Evolutionary conservation across 2,797 vertebrate genomes (phyloP).

Genomic region (Ibycter americanus): DNA sequence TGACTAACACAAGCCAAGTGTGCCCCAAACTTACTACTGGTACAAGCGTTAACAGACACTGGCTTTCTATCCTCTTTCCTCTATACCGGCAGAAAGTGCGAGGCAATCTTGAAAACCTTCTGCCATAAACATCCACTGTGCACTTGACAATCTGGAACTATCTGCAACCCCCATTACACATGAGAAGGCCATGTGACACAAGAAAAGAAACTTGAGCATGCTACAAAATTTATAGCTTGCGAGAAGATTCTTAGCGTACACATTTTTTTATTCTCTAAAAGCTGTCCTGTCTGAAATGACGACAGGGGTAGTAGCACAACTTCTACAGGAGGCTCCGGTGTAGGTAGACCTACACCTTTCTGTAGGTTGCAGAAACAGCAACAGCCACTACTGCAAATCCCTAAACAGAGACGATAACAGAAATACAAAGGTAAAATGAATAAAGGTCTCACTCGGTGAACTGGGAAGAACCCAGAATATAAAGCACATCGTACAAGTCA

Average conservation of each 20-base stretch:
- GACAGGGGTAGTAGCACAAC: not conserved
- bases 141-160: not conserved
- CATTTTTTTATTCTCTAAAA: not conserved
- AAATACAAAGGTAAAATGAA: not conserved
- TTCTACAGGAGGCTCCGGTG: not conserved
- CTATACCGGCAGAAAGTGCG: not conserved
- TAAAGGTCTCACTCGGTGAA: not conserved
- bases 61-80: not conserved
- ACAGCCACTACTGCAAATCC: not conserved
- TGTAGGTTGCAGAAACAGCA: no score
- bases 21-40: not conserved
- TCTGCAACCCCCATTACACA: not conserved
- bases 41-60: not conserved
- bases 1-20: not conserved
- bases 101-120: not conserved
- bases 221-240: not conserved
- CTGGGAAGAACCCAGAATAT: not conserved
- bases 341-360: not conserved
- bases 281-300: not conserved
- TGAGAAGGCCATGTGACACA: not conserved
- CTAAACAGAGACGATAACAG: not conserved
- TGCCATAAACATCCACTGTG: not conserved
- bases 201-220: not conserved
- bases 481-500: not conserved
- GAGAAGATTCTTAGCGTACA: not conserved